Conservation (phyloP, 1,140 invertebrate species). For the Bombus sylvicola region DNA sequence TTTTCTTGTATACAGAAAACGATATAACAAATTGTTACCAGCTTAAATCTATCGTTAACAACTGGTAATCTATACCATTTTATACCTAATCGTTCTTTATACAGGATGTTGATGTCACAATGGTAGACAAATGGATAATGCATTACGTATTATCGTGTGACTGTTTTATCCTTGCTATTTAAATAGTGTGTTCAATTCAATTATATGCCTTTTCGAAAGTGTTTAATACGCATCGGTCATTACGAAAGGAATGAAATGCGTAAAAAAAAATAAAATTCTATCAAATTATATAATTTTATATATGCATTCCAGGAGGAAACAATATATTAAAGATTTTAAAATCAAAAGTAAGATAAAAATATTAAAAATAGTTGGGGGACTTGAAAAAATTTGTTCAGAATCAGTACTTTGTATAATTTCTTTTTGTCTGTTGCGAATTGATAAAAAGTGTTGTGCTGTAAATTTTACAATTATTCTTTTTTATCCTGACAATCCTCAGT, state of each 20-base stretch:
- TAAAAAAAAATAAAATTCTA: constrained; percentile 34
- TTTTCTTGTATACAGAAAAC: constrained; percentile 52
- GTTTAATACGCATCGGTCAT: neutral
- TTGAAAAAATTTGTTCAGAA: constrained; percentile 1
- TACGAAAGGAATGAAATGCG: constrained; percentile 20
- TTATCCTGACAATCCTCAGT: constrained; percentile 5
- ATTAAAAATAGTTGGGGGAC: constrained; percentile 4
- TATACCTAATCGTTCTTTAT: constrained; percentile 47
- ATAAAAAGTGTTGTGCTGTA: constrained; percentile 35
- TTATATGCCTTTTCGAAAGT: constrained; percentile 8
- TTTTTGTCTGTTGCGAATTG: constrained; percentile 23
- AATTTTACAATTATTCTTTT: constrained; percentile 43
- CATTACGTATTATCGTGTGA: constrained; percentile 10
- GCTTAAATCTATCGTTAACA: constrained; percentile 54
- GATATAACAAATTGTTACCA: constrained; percentile 59
- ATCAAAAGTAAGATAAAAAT: neutral
- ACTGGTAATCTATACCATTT: constrained; percentile 47
- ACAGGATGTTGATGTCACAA: constrained; percentile 43
- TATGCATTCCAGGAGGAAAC: neutral
- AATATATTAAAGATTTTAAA: constrained; percentile 31
- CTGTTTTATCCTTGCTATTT: constrained; percentile 27
- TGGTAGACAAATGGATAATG: constrained; percentile 49
- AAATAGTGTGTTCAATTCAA: neutral
- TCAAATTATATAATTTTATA: neutral
- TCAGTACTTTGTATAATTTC: constrained; percentile 13